A percentile compares a stretch with the other conserved stretches of the same genome.
phyloP scores from a whole-genome alignment of 1,140 invertebrate species.

The Procambarus virginalis region DNA sequence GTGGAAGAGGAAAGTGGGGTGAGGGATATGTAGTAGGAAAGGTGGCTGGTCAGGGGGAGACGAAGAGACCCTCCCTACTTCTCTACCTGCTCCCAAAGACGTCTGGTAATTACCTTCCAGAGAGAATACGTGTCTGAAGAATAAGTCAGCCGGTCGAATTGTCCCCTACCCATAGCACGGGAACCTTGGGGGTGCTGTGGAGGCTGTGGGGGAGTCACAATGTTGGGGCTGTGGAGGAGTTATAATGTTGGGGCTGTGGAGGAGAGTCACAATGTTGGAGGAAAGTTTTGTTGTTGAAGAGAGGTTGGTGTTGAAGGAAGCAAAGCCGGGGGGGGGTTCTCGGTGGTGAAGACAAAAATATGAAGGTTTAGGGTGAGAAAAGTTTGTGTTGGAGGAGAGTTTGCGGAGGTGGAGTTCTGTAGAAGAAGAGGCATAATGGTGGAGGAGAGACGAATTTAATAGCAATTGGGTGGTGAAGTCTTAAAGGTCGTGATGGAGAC shows the following conservation, averaged over 20 bases:
- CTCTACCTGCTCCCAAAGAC: too few species aligned
- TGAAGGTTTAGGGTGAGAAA: not conserved
- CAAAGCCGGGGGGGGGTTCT: not conserved
- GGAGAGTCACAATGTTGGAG: not conserved
- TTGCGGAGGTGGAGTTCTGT: not conserved
- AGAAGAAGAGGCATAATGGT: not conserved
- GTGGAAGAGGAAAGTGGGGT: too few species aligned
- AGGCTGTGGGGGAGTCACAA: not conserved
- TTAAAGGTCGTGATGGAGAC: not conserved
- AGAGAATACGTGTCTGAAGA: too few species aligned
- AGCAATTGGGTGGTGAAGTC: not conserved
- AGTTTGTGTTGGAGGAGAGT: not conserved
- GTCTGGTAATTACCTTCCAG: too few species aligned
- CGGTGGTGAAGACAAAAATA: not conserved
- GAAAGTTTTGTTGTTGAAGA: not conserved
- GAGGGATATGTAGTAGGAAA: too few species aligned
- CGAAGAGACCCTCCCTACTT: too few species aligned
- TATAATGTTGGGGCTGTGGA: not conserved
- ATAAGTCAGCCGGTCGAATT: too few species aligned
- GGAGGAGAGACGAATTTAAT: too few species aligned
- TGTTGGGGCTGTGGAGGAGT: not conserved
- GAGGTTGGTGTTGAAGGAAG: not conserved
- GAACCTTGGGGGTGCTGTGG: not conserved
- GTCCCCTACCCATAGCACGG: too few species aligned
- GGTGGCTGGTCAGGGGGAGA: too few species aligned